These are phyloP conservation scores for Carlito syrichta DNA, from an alignment of 2,113 vertebrate species.

Conservation along the genomic window DNA sequence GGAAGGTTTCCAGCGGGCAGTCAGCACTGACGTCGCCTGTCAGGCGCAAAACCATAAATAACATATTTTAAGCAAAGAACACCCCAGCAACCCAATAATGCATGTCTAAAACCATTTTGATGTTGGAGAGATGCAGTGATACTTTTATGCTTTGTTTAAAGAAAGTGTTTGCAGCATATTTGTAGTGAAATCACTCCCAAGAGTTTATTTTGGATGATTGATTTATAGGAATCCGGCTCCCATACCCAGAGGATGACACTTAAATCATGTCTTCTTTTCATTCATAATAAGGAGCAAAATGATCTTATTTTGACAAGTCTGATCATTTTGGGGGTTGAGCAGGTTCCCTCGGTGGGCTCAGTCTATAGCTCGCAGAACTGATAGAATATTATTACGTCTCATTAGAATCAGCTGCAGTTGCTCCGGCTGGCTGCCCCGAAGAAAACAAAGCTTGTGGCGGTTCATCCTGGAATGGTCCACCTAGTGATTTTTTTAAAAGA, in stretches of 20 bases:
- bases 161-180: conserved; percentile 74
- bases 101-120: conserved; percentile 65
- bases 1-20: background rate
- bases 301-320: conserved; percentile 69
- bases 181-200: conserved; percentile 80
- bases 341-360: conserved; percentile 74
- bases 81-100: conserved; percentile 48
- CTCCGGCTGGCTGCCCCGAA: conserved; percentile 56
- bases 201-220: conserved; percentile 82
- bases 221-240: conserved; percentile 75
- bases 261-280: conserved; percentile 79
- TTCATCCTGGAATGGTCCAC: background rate
- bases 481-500: background rate
- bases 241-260: conserved; percentile 76
- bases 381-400: conserved; percentile 77
- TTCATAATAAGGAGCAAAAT: conserved; percentile 77
- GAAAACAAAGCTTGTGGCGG: background rate
- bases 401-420: conserved; percentile 57
- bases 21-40: background rate
- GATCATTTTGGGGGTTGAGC: conserved; percentile 62
- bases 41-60: conserved; percentile 51
- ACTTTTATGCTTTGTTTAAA: conserved; percentile 72
- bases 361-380: conserved; percentile 63
- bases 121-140: conserved; percentile 50
- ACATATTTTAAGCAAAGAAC: conserved; percentile 55